These are phyloP conservation scores for Cygnus atratus DNA, from an alignment of 2,113 vertebrate genomes.

Conservation along the genomic window DNA sequence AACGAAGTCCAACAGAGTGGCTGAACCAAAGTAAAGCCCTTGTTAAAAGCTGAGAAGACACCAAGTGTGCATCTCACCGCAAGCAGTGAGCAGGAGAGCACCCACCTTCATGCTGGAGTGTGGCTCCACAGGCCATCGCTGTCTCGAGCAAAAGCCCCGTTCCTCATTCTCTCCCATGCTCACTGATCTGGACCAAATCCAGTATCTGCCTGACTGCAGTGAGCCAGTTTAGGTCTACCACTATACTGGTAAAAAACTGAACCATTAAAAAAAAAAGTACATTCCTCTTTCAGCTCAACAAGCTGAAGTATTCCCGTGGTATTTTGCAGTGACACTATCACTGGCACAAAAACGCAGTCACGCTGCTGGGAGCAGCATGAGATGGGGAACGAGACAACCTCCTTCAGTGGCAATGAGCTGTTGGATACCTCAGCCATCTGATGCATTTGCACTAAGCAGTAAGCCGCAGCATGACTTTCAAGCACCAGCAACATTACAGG, in stretches of 20 bases:
- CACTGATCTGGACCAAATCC: not conserved
- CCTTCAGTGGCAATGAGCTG: not conserved
- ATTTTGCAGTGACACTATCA: not conserved
- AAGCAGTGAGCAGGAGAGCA: not conserved
- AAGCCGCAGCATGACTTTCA: not conserved
- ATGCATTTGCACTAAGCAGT: not conserved
- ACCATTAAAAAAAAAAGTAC: not conserved
- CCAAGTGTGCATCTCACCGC: not conserved
- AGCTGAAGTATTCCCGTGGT: not conserved
- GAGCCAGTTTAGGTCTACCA: not conserved
- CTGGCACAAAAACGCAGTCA: not conserved
- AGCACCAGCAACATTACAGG: not conserved
- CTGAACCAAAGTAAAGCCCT: not conserved
- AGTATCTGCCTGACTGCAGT: not conserved
- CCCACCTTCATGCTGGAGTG: not conserved
- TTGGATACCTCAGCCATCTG: not conserved
- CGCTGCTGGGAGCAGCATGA: not conserved
- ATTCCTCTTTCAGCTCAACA: not conserved
- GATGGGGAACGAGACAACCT: not conserved
- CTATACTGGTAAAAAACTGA: not conserved
- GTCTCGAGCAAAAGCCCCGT: not conserved
- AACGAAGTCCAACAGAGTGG: not conserved
- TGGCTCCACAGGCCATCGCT: not conserved
- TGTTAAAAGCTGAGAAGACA: not conserved
- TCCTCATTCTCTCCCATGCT: not conserved